Evolutionary conservation across 1,140 invertebrate genomes (phyloP).

Genomic region (Orius laevigatus): DNA sequence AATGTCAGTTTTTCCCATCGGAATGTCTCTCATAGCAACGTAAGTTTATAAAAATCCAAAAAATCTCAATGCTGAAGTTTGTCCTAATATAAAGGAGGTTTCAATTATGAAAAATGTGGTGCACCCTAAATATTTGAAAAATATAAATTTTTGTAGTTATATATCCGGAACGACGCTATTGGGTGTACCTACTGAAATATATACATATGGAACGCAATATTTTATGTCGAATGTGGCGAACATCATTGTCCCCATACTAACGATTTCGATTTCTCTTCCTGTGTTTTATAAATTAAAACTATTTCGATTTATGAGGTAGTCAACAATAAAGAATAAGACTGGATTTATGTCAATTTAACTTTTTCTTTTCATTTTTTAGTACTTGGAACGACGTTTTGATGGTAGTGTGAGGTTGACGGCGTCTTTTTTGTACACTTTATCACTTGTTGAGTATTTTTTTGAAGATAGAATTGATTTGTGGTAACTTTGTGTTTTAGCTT

Average conservation of each 20-base stretch:
- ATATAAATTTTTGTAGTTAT: slow-evolving; percentile 46
- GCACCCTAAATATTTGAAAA: too few species aligned
- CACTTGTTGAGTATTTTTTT: too few species aligned
- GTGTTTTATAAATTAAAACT: slow-evolving; percentile 58
- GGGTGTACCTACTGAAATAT: slow-evolving; percentile 74
- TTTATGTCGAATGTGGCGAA: slow-evolving; percentile 54
- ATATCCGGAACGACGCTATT: slow-evolving; percentile 79
- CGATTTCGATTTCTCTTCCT: slow-evolving; percentile 59
- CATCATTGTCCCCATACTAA: slow-evolving; percentile 44
- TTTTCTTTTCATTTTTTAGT: too few species aligned
- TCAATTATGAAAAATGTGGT: too few species aligned
- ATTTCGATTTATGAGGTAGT: slow-evolving; percentile 73
- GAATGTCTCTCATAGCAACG: slow-evolving; percentile 69
- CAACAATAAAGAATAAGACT: too few species aligned
- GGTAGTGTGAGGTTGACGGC: too few species aligned
- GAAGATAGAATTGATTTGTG: too few species aligned
- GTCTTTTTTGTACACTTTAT: too few species aligned
- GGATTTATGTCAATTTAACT: too few species aligned
- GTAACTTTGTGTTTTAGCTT: slow-evolving; percentile 25
- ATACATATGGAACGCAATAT: slow-evolving; percentile 69
- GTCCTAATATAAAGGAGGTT: too few species aligned
- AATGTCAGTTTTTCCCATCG: slow-evolving; percentile 58
- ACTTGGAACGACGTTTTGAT: too few species aligned
- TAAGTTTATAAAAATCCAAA: slow-evolving; percentile 25
- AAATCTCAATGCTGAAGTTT: too few species aligned